Conservation (phyloP, 2,113 vertebrate genomes). For the Girardinichthys multiradiatus region DNA sequence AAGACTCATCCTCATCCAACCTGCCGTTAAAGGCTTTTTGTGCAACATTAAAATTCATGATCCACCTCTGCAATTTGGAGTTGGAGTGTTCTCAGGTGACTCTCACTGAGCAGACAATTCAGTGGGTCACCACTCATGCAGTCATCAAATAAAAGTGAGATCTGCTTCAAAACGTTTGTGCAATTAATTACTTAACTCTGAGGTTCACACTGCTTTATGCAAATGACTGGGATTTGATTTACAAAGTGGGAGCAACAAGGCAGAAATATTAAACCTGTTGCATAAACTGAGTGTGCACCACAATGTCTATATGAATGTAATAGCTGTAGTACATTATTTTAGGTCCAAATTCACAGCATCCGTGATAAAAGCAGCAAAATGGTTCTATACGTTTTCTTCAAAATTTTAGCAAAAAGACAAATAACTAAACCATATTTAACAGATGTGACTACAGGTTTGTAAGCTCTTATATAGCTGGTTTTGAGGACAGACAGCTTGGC, state of each 20-base stretch:
- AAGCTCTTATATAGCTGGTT: no score
- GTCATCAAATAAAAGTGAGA: background rate
- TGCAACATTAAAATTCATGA: constrained; percentile 42
- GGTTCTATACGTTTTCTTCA: background rate
- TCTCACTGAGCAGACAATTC: background rate
- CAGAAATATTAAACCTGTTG: constrained; percentile 20
- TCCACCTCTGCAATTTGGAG: constrained; percentile 7
- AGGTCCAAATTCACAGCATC: background rate
- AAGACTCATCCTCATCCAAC: constrained; percentile 18
- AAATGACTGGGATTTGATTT: background rate
- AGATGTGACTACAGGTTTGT: no score
- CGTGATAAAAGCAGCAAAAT: background rate
- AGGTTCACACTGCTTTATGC: background rate
- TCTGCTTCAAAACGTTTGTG: background rate
- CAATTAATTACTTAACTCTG: background rate
- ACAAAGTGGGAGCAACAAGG: background rate
- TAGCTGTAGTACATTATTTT: background rate
- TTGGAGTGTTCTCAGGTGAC: constrained; percentile 21
- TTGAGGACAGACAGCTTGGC: no score
- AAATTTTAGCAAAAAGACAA: no score
- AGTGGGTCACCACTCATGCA: constrained; percentile 1
- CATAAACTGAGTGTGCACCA: constrained; percentile 5
- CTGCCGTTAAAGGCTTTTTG: constrained; percentile 13
- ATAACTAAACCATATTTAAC: no score
- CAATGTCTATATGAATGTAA: background rate